A percentile compares a stretch with the other conserved stretches of the same genome.
Conservation (phyloP, 2,113 vertebrate species). For the Vidua chalybeata region DNA sequence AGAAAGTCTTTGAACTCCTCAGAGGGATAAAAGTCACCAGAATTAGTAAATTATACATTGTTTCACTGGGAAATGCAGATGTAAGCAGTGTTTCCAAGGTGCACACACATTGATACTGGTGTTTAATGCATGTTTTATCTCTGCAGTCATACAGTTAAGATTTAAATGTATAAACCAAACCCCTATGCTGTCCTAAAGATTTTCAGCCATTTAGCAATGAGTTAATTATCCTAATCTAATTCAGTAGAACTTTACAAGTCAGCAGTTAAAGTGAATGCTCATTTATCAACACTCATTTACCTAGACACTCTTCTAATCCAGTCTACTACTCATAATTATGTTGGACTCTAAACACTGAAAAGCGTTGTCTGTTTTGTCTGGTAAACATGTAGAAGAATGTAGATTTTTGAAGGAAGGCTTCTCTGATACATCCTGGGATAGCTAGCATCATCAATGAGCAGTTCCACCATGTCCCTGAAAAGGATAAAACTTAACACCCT, state of each 20-base stretch:
- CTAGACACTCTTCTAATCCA: not conserved
- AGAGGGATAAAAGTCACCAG: not conserved
- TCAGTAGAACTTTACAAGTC: not conserved
- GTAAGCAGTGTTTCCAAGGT: not conserved
- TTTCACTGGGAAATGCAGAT: not conserved
- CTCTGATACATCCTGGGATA: not conserved
- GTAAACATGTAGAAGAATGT: not conserved
- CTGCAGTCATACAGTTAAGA: not conserved
- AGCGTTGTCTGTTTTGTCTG: not conserved
- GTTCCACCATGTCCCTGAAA: not conserved
- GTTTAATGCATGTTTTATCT: not conserved
- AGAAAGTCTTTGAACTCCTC: conserved; percentile 22
- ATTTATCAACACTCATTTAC: not conserved
- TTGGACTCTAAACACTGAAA: not conserved
- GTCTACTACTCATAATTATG: not conserved
- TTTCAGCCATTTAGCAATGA: not conserved
- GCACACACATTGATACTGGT: not conserved
- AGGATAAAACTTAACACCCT: not conserved
- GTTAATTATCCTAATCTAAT: not conserved
- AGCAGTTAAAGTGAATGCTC: not conserved
- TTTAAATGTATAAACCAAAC: not conserved
- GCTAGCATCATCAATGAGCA: not conserved
- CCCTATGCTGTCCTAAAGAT: not conserved
- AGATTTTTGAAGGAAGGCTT: not conserved
- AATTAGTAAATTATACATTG: not conserved